Evolutionary conservation across 2,888 invertebrate species (phyloP).

Genomic region (Mongoloraphidia duomilia): DNA sequence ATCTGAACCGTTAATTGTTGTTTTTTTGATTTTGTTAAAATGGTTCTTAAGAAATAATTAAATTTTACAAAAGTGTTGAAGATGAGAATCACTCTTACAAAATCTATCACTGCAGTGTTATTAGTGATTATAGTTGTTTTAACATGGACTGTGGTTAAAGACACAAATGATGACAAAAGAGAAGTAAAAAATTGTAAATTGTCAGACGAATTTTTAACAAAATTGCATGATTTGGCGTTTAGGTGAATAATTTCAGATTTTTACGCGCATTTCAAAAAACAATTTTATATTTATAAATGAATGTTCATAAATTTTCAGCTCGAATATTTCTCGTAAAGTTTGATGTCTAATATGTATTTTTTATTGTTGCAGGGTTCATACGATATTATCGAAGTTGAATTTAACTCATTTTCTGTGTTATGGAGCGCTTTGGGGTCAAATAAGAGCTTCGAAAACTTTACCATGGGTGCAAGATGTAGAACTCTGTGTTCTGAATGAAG

Average conservation of each 20-base stretch:
- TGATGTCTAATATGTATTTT: slow-evolving; percentile 2
- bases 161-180: slow-evolving; percentile 12
- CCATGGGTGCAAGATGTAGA: slow-evolving; percentile 39
- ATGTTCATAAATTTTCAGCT: no score
- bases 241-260: slow-evolving; percentile 14
- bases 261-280: background rate
- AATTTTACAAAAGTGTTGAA: background rate
- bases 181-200: slow-evolving; percentile 22
- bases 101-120: slow-evolving; percentile 15
- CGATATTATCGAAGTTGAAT: slow-evolving; percentile 28
- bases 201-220: slow-evolving; percentile 22
- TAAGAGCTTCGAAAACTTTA: slow-evolving; percentile 33
- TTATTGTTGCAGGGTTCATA: slow-evolving; percentile 24
- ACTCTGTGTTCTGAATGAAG: slow-evolving; percentile 34
- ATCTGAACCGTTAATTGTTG: no score
- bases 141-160: slow-evolving; percentile 19
- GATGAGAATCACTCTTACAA: slow-evolving; percentile 21
- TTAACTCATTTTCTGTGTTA: slow-evolving; percentile 41
- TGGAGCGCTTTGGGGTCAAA: slow-evolving; percentile 40
- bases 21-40: no score
- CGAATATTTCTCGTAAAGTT: background rate
- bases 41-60: no score
- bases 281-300: background rate
- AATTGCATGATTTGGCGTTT: slow-evolving; percentile 23
- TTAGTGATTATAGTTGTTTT: slow-evolving; percentile 15